Evolutionary conservation across 2,888 invertebrate genomes (phyloP).

Genomic region (Rhorus exstirpatorius): DNA sequence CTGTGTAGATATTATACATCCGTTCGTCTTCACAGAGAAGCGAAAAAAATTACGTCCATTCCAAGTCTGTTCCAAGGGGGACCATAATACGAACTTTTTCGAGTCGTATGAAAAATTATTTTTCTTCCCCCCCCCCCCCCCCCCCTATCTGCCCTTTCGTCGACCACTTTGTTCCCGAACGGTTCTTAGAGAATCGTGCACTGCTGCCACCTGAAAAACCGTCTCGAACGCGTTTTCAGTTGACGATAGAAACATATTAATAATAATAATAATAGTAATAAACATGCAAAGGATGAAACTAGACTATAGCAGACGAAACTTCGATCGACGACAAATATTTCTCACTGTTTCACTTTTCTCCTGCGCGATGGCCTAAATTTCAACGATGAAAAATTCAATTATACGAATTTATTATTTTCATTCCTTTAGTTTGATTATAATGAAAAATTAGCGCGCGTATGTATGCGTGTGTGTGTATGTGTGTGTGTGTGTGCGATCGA

Average conservation of each 20-base stretch:
- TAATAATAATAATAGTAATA: too few species aligned
- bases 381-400: too few species aligned
- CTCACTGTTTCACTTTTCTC: constrained; percentile 40
- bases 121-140: constrained; percentile 3
- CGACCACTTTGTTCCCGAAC: neutral
- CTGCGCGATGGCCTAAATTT: too few species aligned
- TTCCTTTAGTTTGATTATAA: too few species aligned
- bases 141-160: neutral
- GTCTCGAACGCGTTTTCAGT: constrained; percentile 50
- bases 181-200: neutral
- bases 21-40: constrained; percentile 54
- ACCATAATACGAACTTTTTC: constrained; percentile 14
- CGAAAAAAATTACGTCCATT: constrained; percentile 67
- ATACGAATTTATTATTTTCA: too few species aligned
- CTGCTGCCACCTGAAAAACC: too few species aligned
- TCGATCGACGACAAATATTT: constrained; percentile 19
- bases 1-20: constrained; percentile 73
- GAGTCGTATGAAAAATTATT: constrained; percentile 19
- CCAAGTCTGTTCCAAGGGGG: constrained; percentile 64
- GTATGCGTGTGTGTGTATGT: too few species aligned
- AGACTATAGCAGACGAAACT: neutral
- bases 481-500: too few species aligned
- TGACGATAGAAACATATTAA: neutral
- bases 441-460: too few species aligned
- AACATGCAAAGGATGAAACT: too few species aligned